Percentiles rank a stretch among this genome's conserved stretches.
phyloP scores from a whole-genome alignment of 2,797 vertebrate genomes.

The Coreius guichenoti region DNA sequence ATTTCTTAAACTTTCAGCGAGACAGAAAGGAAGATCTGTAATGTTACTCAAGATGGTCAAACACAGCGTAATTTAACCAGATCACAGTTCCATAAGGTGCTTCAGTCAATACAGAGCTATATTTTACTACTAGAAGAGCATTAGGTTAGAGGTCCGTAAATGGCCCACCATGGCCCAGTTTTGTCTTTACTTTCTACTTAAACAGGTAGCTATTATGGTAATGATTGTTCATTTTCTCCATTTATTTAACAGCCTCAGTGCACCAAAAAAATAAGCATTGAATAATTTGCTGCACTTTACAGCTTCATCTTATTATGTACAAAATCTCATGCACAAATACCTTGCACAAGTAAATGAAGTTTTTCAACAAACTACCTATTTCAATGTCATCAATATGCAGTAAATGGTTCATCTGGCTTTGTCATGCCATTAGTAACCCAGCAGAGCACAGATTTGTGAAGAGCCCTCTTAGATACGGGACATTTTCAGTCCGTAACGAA shows the following conservation, averaged over 20 bases:
- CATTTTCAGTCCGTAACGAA: slow-evolving; percentile 30
- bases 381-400: slow-evolving; percentile 39
- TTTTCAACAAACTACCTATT: not conserved
- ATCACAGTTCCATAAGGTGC: not conserved
- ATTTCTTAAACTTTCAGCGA: not conserved
- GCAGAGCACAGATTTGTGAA: slow-evolving; percentile 38
- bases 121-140: not conserved
- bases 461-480: not conserved
- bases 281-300: slow-evolving; percentile 25
- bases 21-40: not conserved
- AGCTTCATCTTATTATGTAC: slow-evolving; percentile 29
- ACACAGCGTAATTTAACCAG: not conserved
- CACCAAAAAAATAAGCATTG: slow-evolving; percentile 12
- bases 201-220: slow-evolving; percentile 27
- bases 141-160: slow-evolving; percentile 6
- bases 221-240: slow-evolving; percentile 21
- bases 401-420: slow-evolving; percentile 26
- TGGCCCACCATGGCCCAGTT: not conserved
- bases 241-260: slow-evolving; percentile 28
- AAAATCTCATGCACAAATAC: slow-evolving; percentile 40
- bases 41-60: slow-evolving; percentile 13
- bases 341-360: not conserved
- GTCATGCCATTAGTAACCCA: slow-evolving; percentile 13
- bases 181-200: slow-evolving; percentile 12
- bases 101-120: not conserved